Percentiles rank a stretch among this genome's conserved stretches.
These are phyloP conservation scores for Scophthalmus maximus DNA, from an alignment of 2,113 vertebrate genomes.

Conservation along the genomic window DNA sequence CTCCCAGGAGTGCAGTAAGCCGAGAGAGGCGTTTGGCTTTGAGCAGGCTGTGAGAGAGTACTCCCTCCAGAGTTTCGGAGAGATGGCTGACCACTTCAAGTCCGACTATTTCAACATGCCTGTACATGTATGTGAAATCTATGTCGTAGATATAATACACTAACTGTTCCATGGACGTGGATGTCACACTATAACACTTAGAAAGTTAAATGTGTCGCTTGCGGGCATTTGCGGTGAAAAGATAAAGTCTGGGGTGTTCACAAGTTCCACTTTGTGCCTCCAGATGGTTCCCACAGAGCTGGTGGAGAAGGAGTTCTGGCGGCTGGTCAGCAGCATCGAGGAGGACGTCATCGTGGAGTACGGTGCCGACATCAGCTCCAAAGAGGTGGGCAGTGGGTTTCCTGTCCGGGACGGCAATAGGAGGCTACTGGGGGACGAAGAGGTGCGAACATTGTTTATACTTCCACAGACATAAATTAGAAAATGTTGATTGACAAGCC, in stretches of 20 bases:
- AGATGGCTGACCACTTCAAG: slow-evolving; percentile 99
- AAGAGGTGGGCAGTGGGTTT: slow-evolving; percentile 97
- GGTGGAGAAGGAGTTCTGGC: slow-evolving; percentile 98
- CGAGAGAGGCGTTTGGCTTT: slow-evolving; percentile 96
- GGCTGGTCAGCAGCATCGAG: slow-evolving; percentile 97
- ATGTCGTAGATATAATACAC: not conserved
- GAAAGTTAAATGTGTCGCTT: not conserved
- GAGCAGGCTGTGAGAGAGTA: slow-evolving; percentile 97
- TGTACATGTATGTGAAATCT: slow-evolving; percentile 90
- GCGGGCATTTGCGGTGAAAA: not conserved
- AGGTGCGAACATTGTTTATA: slow-evolving; percentile 80
- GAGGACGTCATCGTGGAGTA: slow-evolving; percentile 99
- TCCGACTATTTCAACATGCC: slow-evolving; percentile 99
- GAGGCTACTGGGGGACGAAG: slow-evolving; percentile 93
- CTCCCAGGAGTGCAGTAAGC: slow-evolving; percentile 95
- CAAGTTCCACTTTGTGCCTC: not conserved
- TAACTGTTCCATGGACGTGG: not conserved
- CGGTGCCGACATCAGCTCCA: slow-evolving; percentile 97
- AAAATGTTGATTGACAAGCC: too few relatives aligned
- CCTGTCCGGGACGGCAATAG: slow-evolving; percentile 91
- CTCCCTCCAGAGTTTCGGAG: slow-evolving; percentile 95
- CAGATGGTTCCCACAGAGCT: slow-evolving; percentile 99
- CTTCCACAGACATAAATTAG: too few relatives aligned
- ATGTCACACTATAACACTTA: too few relatives aligned
- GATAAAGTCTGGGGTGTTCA: not conserved